Conservation (phyloP, 2,888 invertebrate genomes). For the Pogonocherus hispidulus region DNA sequence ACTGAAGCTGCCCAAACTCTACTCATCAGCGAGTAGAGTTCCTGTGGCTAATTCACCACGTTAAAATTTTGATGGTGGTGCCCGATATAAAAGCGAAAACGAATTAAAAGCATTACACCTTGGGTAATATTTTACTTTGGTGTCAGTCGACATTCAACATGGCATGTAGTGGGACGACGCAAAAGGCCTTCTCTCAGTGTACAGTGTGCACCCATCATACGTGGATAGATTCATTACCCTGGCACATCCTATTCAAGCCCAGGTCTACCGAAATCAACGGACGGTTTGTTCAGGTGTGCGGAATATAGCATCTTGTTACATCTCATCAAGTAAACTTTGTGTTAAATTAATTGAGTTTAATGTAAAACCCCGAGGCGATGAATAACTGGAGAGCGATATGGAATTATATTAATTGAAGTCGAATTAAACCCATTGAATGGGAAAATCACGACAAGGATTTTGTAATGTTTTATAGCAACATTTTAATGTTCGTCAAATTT, state of each 20-base stretch:
- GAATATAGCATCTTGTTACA: constrained; percentile 28
- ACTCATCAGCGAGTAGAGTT: no score
- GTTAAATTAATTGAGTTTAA: constrained; percentile 27
- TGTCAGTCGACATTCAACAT: no score
- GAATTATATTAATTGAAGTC: constrained; percentile 2
- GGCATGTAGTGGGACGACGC: no score
- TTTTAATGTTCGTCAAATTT: no score
- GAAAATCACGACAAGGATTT: not conserved
- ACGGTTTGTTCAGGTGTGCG: constrained; percentile 33
- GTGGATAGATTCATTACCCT: constrained; percentile 18
- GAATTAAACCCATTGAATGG: not conserved
- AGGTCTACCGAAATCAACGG: constrained; percentile 21
- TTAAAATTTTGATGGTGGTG: no score
- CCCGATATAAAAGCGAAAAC: no score
- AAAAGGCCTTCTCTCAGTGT: not conserved
- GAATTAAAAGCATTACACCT: no score
- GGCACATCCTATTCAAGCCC: constrained; percentile 14
- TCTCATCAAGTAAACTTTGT: constrained; percentile 31
- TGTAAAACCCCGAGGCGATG: constrained; percentile 5
- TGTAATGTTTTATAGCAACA: no score
- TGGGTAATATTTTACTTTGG: no score
- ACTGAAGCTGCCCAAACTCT: no score
- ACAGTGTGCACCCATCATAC: constrained; percentile 3
- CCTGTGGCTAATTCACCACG: no score
- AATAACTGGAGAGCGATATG: not conserved